Evolutionary conservation across 2,888 invertebrate genomes (phyloP), one percentile per base, ranked within the genome.

Genomic region (Sarcophaga caerulescens): DNA sequence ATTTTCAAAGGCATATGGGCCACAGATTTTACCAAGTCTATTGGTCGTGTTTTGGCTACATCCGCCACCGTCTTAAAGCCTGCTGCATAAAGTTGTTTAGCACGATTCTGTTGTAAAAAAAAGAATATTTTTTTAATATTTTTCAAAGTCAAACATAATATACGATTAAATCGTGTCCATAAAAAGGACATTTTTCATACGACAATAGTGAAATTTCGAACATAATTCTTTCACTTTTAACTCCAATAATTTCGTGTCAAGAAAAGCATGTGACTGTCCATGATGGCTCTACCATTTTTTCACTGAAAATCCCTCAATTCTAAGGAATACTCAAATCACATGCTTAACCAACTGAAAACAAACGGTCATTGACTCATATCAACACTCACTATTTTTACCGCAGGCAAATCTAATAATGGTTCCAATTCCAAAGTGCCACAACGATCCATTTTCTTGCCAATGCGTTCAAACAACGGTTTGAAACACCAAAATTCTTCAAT

Each of bases 381-480:
- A 8, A n/a, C 17, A 87, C 89, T 91, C 93, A 96, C 96, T 93
- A 96, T 95, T 94, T 96, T 97, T 4, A 99, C 98, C 23, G 96
- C 95, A 2, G 99, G 98, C 88, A 99, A 94, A 88, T 98, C 97
- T 96, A 99, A 95, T 23, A 99, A 94, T 14, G 96, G 96, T 52
- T 96, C 94, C 78, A 99, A 94, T 89, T 98, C 98, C 0, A 95
- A 94, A 12, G 96, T 95, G 82, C 97, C 97, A 93, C 98, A 98
- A 91, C 97, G 96, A 86, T 96, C 95, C 89, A 99, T 94, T 84
- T 96, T 94, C 88, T 95, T 94, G 47, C 96, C 95, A 91, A 99
- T 96, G 86, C 95, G 95, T 25, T 93, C 94, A 81, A 99, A 94
- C 86, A 99, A 93, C 88, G 96, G 95, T 45, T 95, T 94, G 92